Base-by-base conservation (phyloP, 2,797 vertebrate species). In the Clarias pachynema region DNA sequence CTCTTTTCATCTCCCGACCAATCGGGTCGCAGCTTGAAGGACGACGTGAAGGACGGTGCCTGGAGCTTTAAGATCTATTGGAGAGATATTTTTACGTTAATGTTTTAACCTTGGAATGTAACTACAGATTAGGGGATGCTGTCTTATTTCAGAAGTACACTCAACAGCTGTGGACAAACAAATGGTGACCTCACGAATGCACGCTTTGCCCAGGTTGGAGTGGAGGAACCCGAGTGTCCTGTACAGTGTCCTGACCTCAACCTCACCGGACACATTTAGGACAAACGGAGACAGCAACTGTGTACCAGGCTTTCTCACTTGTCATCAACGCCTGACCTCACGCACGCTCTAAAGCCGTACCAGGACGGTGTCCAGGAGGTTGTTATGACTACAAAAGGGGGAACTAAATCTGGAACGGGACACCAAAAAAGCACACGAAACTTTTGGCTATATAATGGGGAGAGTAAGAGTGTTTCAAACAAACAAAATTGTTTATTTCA, bases 211-310 rank as follows among this genome's bases (percentile, higher is more conserved):
- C 26, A 16, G 49, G 3, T 53, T 29, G n/a, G 7, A 74, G 6
- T 56, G 44, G 14, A 49, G 16, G 37, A 44, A 44, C 70, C n/a
- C 5, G 14, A 18, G 44, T 9, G 49, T 29, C 49, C 72, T 75
- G n/a, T 3, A 74, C 44, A 56, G 15, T 56, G 49, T n/a, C 72
- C 16, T 75, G 72, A 75, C 72, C 72, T 56, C 49, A 75, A 53
- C 24, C n/a, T n/a, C 15, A 53, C 12, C 26, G 5, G 26, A 74
- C 44, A 18, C 72, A n/a, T 74, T 8, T 74, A 44, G n/a, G 72
- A 26, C 53, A n/a, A 74, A 16, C n/a, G 16, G n/a, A 1, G 53
- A 53, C 2, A 0, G 40, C 70, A 26, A 26, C 44, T 53, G 14
- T n/a, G 26, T 14, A 5, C 6, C 24, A 53, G 72, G 49, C 15